Evolutionary conservation across 2,113 vertebrate species (phyloP).

Genomic region (Cynoglossus semilaevis): DNA sequence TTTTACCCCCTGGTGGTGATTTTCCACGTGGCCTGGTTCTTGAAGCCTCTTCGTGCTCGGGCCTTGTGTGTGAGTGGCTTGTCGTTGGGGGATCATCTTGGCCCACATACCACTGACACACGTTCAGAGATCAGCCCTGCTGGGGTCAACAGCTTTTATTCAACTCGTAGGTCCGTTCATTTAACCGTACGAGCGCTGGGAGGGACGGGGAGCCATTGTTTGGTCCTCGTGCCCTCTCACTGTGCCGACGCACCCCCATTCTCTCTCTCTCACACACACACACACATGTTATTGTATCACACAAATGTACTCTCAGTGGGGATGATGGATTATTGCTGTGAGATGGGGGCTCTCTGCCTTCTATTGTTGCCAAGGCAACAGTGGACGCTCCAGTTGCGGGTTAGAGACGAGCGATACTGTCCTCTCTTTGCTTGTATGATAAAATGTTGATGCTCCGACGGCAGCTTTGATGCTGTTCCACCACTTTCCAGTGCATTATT

Average conservation of each 20-base stretch:
- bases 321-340: slow-evolving; percentile 64
- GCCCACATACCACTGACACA: slow-evolving; percentile 61
- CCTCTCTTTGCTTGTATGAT: slow-evolving; percentile 22
- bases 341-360: slow-evolving; percentile 48
- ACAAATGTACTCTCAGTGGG: slow-evolving; percentile 55
- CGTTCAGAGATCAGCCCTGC: slow-evolving; percentile 44
- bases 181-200: slow-evolving; percentile 31
- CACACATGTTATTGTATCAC: slow-evolving; percentile 25
- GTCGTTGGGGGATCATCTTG: slow-evolving; percentile 43
- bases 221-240: slow-evolving; percentile 37
- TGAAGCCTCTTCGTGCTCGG: slow-evolving; percentile 54
- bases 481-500: slow-evolving; percentile 39
- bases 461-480: slow-evolving; percentile 21
- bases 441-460: slow-evolving; percentile 40
- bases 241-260: background rate
- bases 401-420: slow-evolving; percentile 27
- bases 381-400: slow-evolving; percentile 57
- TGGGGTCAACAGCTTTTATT: slow-evolving; percentile 60
- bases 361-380: slow-evolving; percentile 62
- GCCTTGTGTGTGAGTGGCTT: slow-evolving; percentile 53
- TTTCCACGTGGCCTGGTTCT: slow-evolving; percentile 74
- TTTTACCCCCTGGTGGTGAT: slow-evolving; percentile 65
- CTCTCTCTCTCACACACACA: slow-evolving; percentile 4
- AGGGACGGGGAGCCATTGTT: slow-evolving; percentile 50
- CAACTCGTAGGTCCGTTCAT: slow-evolving; percentile 40